These are phyloP conservation scores for Urosaurus nigricauda DNA, from an alignment of 2,797 vertebrate species.

Conservation along the genomic window DNA sequence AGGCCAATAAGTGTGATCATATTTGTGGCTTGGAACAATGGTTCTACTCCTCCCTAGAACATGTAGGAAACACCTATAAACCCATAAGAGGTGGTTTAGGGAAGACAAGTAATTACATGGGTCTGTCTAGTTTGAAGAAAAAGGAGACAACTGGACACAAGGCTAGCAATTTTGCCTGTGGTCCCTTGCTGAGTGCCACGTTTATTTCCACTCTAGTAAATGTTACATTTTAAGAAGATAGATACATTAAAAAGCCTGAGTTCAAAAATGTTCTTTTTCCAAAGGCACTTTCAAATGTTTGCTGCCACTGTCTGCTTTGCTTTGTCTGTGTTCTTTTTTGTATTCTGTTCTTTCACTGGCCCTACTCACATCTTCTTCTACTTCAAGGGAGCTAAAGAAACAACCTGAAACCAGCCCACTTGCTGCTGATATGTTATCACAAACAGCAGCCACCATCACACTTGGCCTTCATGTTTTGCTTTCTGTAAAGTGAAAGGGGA, in stretches of 20 bases:
- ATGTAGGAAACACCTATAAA: not conserved
- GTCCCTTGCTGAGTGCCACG: not conserved
- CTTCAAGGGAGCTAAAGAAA: constrained; percentile 22
- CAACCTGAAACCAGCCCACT: constrained; percentile 3
- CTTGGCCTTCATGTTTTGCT: constrained; percentile 49
- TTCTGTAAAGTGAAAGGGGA: constrained; percentile 42
- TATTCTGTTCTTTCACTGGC: not conserved
- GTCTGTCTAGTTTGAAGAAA: not conserved
- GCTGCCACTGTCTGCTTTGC: constrained; percentile 28
- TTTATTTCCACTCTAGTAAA: not conserved
- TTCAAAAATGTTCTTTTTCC: not conserved
- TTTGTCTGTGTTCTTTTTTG: constrained; percentile 34
- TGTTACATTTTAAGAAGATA: not conserved
- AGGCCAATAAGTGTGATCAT: not conserved
- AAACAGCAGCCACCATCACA: not conserved
- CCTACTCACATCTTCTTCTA: not conserved
- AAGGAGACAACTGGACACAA: not conserved
- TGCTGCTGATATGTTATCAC: constrained; percentile 36
- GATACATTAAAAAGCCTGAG: not conserved
- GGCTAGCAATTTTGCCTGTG: not conserved
- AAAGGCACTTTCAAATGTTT: constrained; percentile 27
- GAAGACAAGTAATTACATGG: not conserved
- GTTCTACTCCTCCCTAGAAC: not conserved
- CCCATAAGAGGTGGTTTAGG: not conserved
- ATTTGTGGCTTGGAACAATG: not conserved